Percentiles rank a stretch among this genome's conserved stretches.
Conservation (phyloP, 2,113 vertebrate species). For the Corythaixoides concolor region DNA sequence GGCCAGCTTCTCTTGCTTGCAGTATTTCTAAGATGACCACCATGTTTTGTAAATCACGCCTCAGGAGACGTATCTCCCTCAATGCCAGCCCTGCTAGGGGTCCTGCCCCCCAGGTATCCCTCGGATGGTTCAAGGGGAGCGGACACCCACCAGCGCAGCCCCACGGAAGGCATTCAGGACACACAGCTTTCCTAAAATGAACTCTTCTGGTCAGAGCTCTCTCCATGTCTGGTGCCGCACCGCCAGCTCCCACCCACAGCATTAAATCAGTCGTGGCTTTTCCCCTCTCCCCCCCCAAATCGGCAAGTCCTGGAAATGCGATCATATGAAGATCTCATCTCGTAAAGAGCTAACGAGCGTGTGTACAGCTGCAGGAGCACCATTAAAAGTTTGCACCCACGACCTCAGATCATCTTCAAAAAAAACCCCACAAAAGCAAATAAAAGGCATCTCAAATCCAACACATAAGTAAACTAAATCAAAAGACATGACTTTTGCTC, state of each 20-base stretch:
- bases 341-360: fast-evolving
- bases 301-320: neutral
- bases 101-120: neutral
- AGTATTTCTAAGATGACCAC: neutral
- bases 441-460: neutral
- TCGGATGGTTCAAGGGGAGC: neutral
- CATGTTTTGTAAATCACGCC: neutral
- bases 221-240: neutral
- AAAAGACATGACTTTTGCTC: fast-evolving
- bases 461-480: neutral
- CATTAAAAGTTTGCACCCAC: neutral
- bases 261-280: neutral
- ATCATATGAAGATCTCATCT: neutral
- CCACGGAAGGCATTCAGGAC: neutral
- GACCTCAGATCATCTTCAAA: neutral
- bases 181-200: neutral
- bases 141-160: neutral
- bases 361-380: neutral
- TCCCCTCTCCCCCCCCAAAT: neutral
- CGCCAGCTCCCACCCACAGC: neutral
- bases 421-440: neutral
- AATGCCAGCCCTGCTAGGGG: neutral
- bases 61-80: neutral
- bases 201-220: neutral
- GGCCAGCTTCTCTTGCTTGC: neutral